Evolutionary conservation across 2,888 invertebrate species (phyloP).

Genomic region (Dioctria linearis): DNA sequence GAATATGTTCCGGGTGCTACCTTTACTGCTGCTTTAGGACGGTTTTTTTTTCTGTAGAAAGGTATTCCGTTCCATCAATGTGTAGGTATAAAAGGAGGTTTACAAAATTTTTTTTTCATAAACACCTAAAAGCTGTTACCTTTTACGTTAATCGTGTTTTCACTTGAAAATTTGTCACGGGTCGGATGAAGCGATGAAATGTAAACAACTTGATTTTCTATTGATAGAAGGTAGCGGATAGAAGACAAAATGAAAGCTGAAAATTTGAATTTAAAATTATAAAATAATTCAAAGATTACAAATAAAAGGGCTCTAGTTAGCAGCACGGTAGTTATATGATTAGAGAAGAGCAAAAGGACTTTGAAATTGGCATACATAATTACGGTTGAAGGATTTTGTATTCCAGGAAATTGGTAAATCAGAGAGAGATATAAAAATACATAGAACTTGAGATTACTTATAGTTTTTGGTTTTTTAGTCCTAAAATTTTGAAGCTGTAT

Average conservation of each 20-base stretch:
- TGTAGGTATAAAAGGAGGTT: background rate
- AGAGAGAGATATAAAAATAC: no score
- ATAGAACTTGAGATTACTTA: no score
- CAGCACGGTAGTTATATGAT: no score
- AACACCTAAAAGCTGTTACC: conserved; percentile 19
- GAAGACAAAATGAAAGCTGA: background rate
- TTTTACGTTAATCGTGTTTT: conserved; percentile 41
- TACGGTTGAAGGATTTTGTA: no score
- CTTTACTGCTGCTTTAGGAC: conserved; percentile 12
- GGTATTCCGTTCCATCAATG: background rate
- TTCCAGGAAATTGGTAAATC: no score
- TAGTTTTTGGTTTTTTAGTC: no score
- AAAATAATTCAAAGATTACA: no score
- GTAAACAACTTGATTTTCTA: conserved; percentile 14
- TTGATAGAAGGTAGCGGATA: background rate
- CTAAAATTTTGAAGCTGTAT: no score
- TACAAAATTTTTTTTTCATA: background rate
- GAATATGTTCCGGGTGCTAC: conserved; percentile 14
- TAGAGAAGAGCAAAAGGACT: no score
- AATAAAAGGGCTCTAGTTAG: no score
- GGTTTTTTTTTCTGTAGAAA: background rate
- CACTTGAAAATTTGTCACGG: conserved; percentile 34
- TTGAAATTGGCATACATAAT: no score
- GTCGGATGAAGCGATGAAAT: conserved; percentile 21
- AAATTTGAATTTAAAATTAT: background rate